Conservation (phyloP, 2,888 invertebrate genomes). For the Cremastinae sp. region DNA sequence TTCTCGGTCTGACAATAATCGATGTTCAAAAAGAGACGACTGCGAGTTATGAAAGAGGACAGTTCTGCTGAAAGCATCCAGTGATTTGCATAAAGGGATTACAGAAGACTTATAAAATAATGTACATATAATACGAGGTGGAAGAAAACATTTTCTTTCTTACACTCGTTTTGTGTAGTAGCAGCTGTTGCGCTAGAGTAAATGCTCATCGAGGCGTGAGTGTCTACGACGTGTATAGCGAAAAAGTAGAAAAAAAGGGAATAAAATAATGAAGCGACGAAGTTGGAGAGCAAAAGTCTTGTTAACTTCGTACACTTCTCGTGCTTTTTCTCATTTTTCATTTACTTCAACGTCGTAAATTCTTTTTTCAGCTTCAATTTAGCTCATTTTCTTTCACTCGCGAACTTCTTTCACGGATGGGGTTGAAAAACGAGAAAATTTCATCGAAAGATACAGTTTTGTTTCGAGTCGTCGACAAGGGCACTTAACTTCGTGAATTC, state of each 20-base stretch:
- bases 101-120: constrained; percentile 14
- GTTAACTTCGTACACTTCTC: neutral
- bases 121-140: neutral
- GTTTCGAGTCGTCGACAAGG: constrained; percentile 5
- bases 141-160: constrained; percentile 6
- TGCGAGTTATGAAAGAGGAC: neutral
- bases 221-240: constrained; percentile 1
- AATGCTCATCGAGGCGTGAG: constrained; percentile 26
- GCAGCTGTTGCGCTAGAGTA: constrained; percentile 20
- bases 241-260: constrained; percentile 2
- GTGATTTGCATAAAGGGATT: constrained; percentile 27
- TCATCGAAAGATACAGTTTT: neutral
- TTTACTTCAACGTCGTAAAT: neutral
- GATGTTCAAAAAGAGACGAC: neutral
- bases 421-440: neutral
- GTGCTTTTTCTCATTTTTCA: neutral
- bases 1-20: neutral
- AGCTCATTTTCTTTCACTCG: neutral
- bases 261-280: neutral
- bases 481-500: constrained; percentile 17
- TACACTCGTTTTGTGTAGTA: constrained; percentile 1
- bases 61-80: neutral
- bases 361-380: neutral
- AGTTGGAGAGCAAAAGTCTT: constrained; percentile 1
- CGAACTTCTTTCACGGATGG: neutral